Evolutionary conservation across 37 sponge, comb jelly and placozoan species (phyloP).

Genomic region (Cladorhizidae sp.): DNA sequence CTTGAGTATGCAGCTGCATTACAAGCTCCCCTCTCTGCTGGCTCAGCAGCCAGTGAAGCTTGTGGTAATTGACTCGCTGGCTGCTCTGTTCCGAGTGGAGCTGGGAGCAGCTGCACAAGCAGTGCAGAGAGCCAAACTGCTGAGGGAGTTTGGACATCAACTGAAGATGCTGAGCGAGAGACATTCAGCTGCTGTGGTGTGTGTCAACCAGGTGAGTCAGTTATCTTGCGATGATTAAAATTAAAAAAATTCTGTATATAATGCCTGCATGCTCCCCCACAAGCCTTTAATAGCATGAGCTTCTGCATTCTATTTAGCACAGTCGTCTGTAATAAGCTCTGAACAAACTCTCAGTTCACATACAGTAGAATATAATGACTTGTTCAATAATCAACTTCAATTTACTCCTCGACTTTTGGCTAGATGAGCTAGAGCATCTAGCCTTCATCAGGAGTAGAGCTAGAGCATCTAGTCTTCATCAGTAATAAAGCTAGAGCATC

Average conservation of each 20-base stretch:
- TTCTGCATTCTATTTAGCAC: too few relatives aligned
- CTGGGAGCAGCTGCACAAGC: conserved; percentile 35
- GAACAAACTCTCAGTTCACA: too few relatives aligned
- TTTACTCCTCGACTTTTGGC: too few relatives aligned
- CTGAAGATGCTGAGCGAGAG: conserved; percentile 41
- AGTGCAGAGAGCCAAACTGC: conserved; percentile 53
- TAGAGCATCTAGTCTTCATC: too few relatives aligned
- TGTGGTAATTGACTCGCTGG: conserved; percentile 88
- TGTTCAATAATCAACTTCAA: too few relatives aligned
- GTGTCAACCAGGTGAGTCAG: conserved; percentile 83
- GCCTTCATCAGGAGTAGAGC: too few relatives aligned
- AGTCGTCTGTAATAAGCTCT: too few relatives aligned
- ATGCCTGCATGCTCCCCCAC: too few relatives aligned
- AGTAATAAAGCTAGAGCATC: too few relatives aligned
- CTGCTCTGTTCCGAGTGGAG: conserved; percentile 87
- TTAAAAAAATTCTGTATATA: not conserved
- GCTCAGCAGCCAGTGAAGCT: conserved; percentile 53
- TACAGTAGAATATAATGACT: too few relatives aligned
- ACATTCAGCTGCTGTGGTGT: conserved; percentile 66
- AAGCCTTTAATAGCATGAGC: too few relatives aligned
- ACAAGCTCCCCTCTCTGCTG: conserved; percentile 67
- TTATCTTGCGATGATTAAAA: not conserved
- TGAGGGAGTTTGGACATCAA: conserved; percentile 66
- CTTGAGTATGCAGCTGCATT: conserved; percentile 56
- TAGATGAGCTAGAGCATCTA: too few relatives aligned